phyloP scores from a whole-genome alignment of 2,113 vertebrate genomes.

The Isichthys henryi region DNA sequence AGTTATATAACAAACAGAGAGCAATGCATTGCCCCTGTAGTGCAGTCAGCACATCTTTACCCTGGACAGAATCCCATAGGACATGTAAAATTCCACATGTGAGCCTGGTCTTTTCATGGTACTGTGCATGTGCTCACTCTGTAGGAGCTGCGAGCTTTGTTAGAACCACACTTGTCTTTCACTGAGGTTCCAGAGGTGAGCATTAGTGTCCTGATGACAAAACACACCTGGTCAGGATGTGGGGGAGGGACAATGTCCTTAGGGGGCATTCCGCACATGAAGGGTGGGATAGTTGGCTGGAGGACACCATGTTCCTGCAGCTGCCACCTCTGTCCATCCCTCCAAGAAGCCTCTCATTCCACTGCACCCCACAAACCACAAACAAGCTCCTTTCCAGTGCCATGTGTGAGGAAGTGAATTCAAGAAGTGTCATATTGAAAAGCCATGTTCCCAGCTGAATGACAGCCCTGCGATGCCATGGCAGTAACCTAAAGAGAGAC shows the following conservation, averaged over 20 bases:
- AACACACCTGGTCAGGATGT: not conserved
- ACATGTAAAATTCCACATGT: not conserved
- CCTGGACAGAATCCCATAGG: not conserved
- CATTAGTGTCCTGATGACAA: not conserved
- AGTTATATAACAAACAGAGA: not conserved
- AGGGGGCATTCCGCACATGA: not conserved
- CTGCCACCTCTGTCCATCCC: not conserved
- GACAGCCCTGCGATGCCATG: not conserved
- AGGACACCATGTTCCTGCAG: not conserved
- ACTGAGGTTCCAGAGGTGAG: not conserved
- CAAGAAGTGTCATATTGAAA: not conserved
- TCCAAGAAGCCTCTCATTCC: not conserved
- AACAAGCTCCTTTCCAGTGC: not conserved
- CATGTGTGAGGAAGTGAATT: not conserved
- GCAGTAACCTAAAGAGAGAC: not conserved
- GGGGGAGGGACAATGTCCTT: not conserved
- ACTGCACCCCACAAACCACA: not conserved
- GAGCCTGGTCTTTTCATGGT: not conserved
- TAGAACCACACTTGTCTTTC: not conserved
- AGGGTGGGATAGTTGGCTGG: not conserved
- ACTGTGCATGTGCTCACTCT: not conserved
- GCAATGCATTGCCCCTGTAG: not conserved
- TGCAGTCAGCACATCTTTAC: not conserved
- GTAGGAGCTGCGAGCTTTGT: not conserved
- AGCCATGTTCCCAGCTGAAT: not conserved